Base-by-base conservation (phyloP, 2,797 vertebrate species). In the Mastacembelus armatus region DNA sequence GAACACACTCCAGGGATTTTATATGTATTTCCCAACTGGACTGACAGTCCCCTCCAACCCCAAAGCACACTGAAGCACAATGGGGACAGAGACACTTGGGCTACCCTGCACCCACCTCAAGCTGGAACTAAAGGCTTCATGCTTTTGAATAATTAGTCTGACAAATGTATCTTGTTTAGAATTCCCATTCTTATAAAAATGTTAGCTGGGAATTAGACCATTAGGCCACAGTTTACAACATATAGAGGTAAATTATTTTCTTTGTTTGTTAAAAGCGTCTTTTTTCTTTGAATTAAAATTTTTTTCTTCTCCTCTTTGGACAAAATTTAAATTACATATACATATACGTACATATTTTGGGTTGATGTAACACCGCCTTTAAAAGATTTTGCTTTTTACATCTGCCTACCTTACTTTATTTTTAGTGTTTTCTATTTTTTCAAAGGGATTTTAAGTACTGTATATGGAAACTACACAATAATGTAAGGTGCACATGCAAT, bases 1-100 rank as follows among this genome's bases (percentile, higher is more conserved):
- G 39, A 65, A n/a, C 29, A 43, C 30, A 42, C 29, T 43, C 30
- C 40, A 30, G 26, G 39, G 58, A 68, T 63, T 42, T 39, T 33
- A 27, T 27, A 26, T n/a, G n/a, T n/a, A n/a, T n/a, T n/a, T 50
- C 16, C 27, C 50, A 61, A 58, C 64, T 59, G 36, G 39, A 21
- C 21, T 30, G 15, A 7, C 32, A 62, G 64, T 69, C 48, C 33
- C 55, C 44, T 50, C 56, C 24, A 27, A 49, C n/a, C n/a, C 67
- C 14, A 43, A 52, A 51, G 60, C 26, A 36, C 18, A 1, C 18
- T 10, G 2, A 1, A 57, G 33, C 50, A 44, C 1, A 10, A 29
- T 42, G 30, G 14, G 11, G 40, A 52, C 19, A 51, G 64, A 67
- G 10, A 52, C 12, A 3, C 50, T 48, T 48, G 38, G 19, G 38